Base-by-base conservation (phyloP, 1,140 invertebrate genomes). In the Hermatobates lingyangjiaoensis region DNA sequence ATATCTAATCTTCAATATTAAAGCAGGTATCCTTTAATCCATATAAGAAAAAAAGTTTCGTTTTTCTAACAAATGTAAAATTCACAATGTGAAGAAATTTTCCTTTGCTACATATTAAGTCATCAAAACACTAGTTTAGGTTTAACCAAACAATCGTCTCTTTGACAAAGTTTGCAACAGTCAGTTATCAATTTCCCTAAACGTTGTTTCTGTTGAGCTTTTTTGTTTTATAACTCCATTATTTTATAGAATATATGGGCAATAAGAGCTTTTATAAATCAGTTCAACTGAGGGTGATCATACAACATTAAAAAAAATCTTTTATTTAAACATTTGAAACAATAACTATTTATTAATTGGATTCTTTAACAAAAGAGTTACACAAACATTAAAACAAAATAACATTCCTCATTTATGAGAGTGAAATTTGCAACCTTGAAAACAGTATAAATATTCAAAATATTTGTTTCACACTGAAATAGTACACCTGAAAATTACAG, bases 301-400 rank as follows among this genome's bases (percentile, higher is more conserved):
- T 50, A 50, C 28, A 45, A 50, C 27, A 50, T 45, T 54, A 54
- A 45, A 49, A 49, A 49, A 49, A 34, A 38, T 49, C 28, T 49
- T 24, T 5, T 34, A 42, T 42, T 49, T 50, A 54, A 53, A 48
- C 45, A 48, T 53, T 53, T 52, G 48, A 51, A 48, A 40, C 39
- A 52, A 46, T 30, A 50, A 56, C 50, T 53, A 53, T 39, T 45
- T 40, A 30, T 30, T 34, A n/a, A 14, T 34, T 56, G 44, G 38
- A 47, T 57, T 57, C 56, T 54, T 55, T 57, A 54, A 51, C 38
- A 52, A 50, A 54, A n/a, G n/a, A 57, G 56, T 55, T 54, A 57
- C 54, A 55, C 54, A 54, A 53, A n/a, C n/a, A n/a, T n/a, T n/a
- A n/a, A n/a, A n/a, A n/a, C n/a, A n/a, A n/a, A n/a, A n/a, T n/a